phyloP scores from a whole-genome alignment of 2,888 invertebrate genomes.

The Melieria omissa region DNA sequence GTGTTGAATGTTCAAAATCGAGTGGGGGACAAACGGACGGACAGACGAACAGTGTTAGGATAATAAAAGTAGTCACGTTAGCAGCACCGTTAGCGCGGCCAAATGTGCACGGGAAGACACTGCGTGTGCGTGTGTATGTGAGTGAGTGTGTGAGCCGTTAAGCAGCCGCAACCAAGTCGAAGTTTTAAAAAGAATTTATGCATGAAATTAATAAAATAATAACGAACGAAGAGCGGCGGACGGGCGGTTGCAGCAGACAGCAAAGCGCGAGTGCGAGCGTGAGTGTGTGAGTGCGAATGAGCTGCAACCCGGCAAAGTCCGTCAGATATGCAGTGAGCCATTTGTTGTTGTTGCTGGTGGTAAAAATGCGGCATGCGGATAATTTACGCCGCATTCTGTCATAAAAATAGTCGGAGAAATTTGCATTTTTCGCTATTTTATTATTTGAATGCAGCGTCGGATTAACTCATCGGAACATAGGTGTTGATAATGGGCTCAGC shows the following conservation, averaged over 20 bases:
- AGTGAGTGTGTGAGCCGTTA: too few relatives aligned
- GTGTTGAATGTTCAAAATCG: too few relatives aligned
- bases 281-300: not conserved
- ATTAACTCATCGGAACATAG: constrained; percentile 22
- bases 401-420: constrained; percentile 30
- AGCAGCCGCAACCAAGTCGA: too few relatives aligned
- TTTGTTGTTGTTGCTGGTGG: too few relatives aligned
- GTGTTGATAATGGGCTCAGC: constrained; percentile 32
- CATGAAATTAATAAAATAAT: constrained; percentile 31
- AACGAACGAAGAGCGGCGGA: constrained; percentile 3
- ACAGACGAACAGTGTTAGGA: too few relatives aligned
- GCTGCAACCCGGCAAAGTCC: too few relatives aligned
- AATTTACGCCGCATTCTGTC: constrained; percentile 32
- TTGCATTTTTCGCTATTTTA: constrained; percentile 37
- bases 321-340: too few relatives aligned
- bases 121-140: too few relatives aligned
- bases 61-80: too few relatives aligned
- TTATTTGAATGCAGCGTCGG: constrained; percentile 27
- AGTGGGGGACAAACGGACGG: too few relatives aligned
- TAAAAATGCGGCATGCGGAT: constrained; percentile 8
- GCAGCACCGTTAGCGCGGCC: too few relatives aligned
- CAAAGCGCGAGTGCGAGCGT: constrained; percentile 17
- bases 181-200: constrained; percentile 4
- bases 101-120: too few relatives aligned
- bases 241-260: constrained; percentile 24